phyloP scores from a whole-genome alignment of 2,113 vertebrate species.

The Prionailurus bengalensis region DNA sequence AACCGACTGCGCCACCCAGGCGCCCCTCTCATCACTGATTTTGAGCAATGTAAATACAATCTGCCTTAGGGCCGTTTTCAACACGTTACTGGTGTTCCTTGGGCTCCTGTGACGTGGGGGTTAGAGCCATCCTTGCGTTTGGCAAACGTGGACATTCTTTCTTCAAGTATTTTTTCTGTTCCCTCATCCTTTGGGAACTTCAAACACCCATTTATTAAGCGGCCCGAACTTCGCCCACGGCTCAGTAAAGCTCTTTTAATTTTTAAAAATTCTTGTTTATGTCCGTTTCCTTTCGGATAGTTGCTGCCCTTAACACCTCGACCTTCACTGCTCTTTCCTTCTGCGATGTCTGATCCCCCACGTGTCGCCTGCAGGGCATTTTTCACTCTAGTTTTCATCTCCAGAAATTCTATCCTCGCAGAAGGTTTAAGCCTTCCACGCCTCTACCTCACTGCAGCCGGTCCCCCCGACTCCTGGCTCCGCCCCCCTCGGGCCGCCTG shows the following conservation, averaged over 20 bases:
- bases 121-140: not conserved
- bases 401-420: not conserved
- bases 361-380: too few species aligned
- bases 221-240: rapidly evolving
- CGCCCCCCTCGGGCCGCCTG: rapidly evolving
- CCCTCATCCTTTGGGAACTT: not conserved
- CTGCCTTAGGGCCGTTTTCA: not conserved
- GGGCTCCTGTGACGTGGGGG: not conserved
- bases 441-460: not conserved
- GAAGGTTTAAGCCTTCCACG: not conserved
- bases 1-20: too few species aligned
- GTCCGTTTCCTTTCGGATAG: not conserved
- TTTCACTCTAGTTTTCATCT: not conserved
- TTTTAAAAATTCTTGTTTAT: not conserved
- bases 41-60: not conserved
- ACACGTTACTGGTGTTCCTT: not conserved
- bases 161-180: not conserved
- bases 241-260: not conserved
- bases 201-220: not conserved
- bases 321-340: rapidly evolving
- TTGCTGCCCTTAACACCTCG: rapidly evolving
- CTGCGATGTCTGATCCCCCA: rapidly evolving
- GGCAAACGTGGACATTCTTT: not conserved
- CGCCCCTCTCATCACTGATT: too few species aligned
- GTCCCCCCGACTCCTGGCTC: not conserved